phyloP scores from a whole-genome alignment of 1,140 invertebrate genomes.

The Achatina immaculata region DNA sequence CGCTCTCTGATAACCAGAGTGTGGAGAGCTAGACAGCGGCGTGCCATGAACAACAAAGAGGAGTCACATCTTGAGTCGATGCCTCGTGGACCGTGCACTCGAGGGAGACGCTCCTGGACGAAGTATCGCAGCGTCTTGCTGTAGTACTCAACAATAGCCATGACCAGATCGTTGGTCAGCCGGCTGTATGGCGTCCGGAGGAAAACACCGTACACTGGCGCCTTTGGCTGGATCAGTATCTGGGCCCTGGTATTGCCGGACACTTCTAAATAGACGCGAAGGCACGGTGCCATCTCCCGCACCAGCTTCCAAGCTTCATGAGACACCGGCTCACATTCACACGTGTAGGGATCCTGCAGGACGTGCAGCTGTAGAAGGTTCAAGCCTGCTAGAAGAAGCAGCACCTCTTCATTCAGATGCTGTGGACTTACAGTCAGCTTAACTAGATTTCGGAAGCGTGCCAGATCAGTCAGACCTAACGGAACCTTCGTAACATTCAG shows the following conservation, averaged over 20 bases:
- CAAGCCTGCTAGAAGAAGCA: slow-evolving; percentile 71
- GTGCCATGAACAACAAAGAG: slow-evolving; percentile 75
- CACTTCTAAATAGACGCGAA: slow-evolving; percentile 55
- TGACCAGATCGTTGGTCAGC: slow-evolving; percentile 45
- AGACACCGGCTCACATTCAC: slow-evolving; percentile 46
- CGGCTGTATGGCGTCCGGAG: slow-evolving; percentile 55
- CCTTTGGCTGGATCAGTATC: slow-evolving; percentile 58
- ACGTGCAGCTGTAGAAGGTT: slow-evolving; percentile 82
- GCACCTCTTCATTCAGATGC: slow-evolving; percentile 83
- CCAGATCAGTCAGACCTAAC: slow-evolving; percentile 82
- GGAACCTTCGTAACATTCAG: slow-evolving; percentile 83
- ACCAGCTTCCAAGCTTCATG: slow-evolving; percentile 57
- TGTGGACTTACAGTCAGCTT: slow-evolving; percentile 83
- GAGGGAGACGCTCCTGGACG: slow-evolving; percentile 78
- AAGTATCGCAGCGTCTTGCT: slow-evolving; percentile 56
- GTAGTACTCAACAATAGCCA: slow-evolving; percentile 58
- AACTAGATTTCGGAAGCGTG: slow-evolving; percentile 82
- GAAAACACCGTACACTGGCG: slow-evolving; percentile 60
- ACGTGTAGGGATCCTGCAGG: slow-evolving; percentile 81
- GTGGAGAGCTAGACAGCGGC: slow-evolving; percentile 77
- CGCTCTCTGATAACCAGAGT: slow-evolving; percentile 82
- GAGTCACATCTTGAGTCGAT: slow-evolving; percentile 80
- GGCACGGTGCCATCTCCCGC: slow-evolving; percentile 54
- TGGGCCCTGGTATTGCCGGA: slow-evolving; percentile 50
- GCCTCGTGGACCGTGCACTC: slow-evolving; percentile 69